Evolutionary conservation across 2,888 invertebrate species (phyloP).

Genomic region (Sesia bembeciformis): DNA sequence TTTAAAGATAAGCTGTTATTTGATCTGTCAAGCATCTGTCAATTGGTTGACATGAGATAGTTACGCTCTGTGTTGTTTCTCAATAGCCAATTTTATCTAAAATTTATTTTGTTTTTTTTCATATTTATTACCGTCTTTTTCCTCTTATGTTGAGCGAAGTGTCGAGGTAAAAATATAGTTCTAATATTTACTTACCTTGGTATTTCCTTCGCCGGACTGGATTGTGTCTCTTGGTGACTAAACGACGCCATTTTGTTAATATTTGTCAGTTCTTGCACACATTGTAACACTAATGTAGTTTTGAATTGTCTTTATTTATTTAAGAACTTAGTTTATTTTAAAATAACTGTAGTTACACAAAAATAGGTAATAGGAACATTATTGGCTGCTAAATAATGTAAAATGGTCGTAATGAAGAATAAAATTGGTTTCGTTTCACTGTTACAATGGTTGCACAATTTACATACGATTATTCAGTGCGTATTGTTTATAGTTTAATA

Average conservation of each 20-base stretch:
- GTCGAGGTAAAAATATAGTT: no score
- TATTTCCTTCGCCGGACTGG: constrained; percentile 52
- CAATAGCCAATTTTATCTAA: no score
- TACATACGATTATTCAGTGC: no score
- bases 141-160: no score
- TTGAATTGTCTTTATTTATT: neutral
- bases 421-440: neutral
- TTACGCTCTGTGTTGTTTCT: no score
- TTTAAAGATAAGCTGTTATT: neutral
- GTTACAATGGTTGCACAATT: neutral
- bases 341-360: constrained; percentile 14
- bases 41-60: neutral
- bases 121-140: no score
- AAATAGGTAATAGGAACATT: constrained; percentile 14
- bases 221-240: constrained; percentile 55
- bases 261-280: constrained; percentile 28
- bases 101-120: no score
- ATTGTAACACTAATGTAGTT: constrained; percentile 16
- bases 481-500: no score
- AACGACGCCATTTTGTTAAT: constrained; percentile 42
- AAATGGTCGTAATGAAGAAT: neutral
- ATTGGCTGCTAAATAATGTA: neutral
- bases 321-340: constrained; percentile 8
- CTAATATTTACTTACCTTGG: constrained; percentile 36
- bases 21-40: neutral